Evolutionary conservation across 2,888 invertebrate genomes (phyloP).

Genomic region (Mechanitis messenoides): DNA sequence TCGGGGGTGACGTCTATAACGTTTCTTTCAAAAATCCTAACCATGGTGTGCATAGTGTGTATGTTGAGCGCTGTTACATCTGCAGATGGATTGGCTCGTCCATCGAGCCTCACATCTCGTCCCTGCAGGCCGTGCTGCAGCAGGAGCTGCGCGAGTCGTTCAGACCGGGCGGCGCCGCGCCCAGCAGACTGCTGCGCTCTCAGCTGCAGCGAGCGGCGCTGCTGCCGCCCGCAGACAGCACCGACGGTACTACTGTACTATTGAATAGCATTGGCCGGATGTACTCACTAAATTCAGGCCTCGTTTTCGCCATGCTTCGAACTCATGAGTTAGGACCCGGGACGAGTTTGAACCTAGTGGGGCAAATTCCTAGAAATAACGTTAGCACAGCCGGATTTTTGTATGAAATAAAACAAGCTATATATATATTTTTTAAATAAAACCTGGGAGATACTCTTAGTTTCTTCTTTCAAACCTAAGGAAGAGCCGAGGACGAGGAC

Average conservation of each 20-base stretch:
- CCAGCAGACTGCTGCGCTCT: conserved; percentile 85
- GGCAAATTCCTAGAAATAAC: too few relatives aligned
- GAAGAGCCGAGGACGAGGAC: conserved; percentile 67
- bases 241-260: conserved; percentile 53
- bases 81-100: conserved; percentile 89
- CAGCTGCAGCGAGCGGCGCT: conserved; percentile 83
- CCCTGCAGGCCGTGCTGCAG: conserved; percentile 92
- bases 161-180: conserved; percentile 82
- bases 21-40: too few relatives aligned
- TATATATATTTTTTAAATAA: too few relatives aligned
- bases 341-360: too few relatives aligned
- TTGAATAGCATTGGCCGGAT: too few relatives aligned
- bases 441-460: background rate
- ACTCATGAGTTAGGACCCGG: too few relatives aligned
- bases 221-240: conserved; percentile 65
- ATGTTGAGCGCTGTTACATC: background rate
- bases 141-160: conserved; percentile 94
- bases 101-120: conserved; percentile 88
- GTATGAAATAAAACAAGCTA: too few relatives aligned
- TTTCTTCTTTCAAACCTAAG: conserved; percentile 32
- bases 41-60: too few relatives aligned
- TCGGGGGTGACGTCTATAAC: too few relatives aligned
- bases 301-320: too few relatives aligned
- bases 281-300: too few relatives aligned
- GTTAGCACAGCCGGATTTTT: too few relatives aligned